phyloP scores from a whole-genome alignment of 1,140 invertebrate species.

The Penaeus vannamei region DNA sequence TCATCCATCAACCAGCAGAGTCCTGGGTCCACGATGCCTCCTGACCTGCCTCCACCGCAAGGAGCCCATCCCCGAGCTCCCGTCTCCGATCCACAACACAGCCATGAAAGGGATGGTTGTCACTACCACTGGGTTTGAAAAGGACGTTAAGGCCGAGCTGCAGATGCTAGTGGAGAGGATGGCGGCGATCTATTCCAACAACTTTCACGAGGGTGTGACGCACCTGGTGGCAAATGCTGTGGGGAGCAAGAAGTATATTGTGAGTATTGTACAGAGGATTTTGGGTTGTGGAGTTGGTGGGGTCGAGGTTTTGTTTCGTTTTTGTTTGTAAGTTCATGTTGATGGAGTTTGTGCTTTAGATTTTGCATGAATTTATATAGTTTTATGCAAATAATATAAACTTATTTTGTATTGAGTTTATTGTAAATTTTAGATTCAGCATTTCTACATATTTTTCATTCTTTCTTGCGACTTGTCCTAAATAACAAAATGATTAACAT shows the following conservation, averaged over 20 bases:
- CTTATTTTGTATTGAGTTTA: no score
- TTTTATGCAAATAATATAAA: no score
- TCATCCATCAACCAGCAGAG: slow-evolving; percentile 74
- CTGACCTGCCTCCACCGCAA: slow-evolving; percentile 81
- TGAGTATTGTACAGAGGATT: slow-evolving; percentile 20
- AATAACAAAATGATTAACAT: no score
- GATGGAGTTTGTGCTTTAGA: no score
- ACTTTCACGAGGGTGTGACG: slow-evolving; percentile 82
- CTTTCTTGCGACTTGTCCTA: background rate
- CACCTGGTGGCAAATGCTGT: slow-evolving; percentile 83
- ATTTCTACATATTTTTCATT: slow-evolving; percentile 9
- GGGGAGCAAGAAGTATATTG: slow-evolving; percentile 65
- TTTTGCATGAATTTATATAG: no score
- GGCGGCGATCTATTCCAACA: slow-evolving; percentile 83
- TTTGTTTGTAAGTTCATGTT: no score
- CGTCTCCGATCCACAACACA: slow-evolving; percentile 83
- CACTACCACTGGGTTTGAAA: slow-evolving; percentile 81
- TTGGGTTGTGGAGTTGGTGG: no score
- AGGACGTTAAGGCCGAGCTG: slow-evolving; percentile 72
- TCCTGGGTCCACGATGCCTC: slow-evolving; percentile 86
- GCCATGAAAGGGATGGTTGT: slow-evolving; percentile 85
- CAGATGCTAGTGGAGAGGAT: slow-evolving; percentile 83
- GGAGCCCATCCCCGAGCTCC: slow-evolving; percentile 82
- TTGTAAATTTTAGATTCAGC: background rate
- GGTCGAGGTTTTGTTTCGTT: no score